Evolutionary conservation across 2,113 vertebrate genomes (phyloP).

Genomic region (Amphiprion percula): DNA sequence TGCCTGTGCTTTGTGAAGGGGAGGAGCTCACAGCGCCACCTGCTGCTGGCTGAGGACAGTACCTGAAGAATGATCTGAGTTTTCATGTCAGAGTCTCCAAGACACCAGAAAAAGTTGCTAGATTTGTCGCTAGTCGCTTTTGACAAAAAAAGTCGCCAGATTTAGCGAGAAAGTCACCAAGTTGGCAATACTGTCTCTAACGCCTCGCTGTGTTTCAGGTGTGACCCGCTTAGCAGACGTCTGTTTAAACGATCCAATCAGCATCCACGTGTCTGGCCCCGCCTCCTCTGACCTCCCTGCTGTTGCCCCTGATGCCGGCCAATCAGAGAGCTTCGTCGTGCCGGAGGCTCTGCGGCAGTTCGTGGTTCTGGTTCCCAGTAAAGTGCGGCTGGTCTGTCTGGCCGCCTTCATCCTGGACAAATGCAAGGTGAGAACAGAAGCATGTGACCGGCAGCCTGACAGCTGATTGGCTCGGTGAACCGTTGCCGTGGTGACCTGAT

Average conservation of each 20-base stretch:
- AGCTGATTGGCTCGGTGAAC: not conserved
- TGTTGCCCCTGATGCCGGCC: not conserved
- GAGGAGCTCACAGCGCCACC: too few species aligned
- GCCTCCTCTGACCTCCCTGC: not conserved
- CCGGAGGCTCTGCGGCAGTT: conserved; percentile 90
- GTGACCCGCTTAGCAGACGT: conserved; percentile 88
- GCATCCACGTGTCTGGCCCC: conserved; percentile 83
- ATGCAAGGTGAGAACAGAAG: conserved; percentile 85
- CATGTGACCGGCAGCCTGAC: too few species aligned
- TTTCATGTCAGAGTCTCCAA: too few species aligned
- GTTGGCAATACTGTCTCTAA: too few species aligned
- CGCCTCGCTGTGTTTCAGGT: conserved; percentile 76
- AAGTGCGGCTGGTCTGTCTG: conserved; percentile 92
- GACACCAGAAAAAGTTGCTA: too few species aligned
- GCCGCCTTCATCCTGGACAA: conserved; percentile 93
- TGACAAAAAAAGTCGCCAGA: too few species aligned
- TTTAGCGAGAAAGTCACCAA: too few species aligned
- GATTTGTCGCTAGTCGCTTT: too few species aligned
- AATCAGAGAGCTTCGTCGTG: conserved; percentile 86
- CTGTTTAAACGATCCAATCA: conserved; percentile 89
- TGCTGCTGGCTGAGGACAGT: too few species aligned
- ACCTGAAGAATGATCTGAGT: too few species aligned
- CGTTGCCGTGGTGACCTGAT: not conserved
- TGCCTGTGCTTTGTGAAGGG: too few species aligned
- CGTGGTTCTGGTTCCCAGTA: conserved; percentile 92